A percentile compares a stretch with the other conserved stretches of the same genome.
Conservation (phyloP, 2,797 vertebrate species). For the Hirundo rustica region DNA sequence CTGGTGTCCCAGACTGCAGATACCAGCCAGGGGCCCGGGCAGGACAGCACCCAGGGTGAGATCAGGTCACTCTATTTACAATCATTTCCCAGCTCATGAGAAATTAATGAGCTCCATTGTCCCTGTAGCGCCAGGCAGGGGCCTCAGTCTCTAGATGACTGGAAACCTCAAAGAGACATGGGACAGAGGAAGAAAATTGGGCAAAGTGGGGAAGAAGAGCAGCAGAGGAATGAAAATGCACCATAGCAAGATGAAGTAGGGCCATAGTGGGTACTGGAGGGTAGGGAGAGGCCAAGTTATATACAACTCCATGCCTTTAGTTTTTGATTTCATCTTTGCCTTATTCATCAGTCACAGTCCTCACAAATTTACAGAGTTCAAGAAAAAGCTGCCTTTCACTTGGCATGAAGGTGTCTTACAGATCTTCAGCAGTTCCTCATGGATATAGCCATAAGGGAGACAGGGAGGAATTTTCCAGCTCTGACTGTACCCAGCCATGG, state of each 20-base stretch:
- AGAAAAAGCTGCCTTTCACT: not conserved
- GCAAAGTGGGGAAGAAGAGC: too few relatives aligned
- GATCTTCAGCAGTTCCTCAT: not conserved
- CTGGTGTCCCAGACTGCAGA: not conserved
- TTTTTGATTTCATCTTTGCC: not conserved
- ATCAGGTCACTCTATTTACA: not conserved
- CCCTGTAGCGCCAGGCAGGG: not conserved
- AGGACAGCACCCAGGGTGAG: not conserved
- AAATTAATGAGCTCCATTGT: rapidly evolving
- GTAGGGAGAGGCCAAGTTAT: not conserved
- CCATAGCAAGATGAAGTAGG: rapidly evolving
- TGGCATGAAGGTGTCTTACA: too few relatives aligned
- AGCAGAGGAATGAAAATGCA: not conserved
- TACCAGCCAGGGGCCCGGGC: too few relatives aligned
- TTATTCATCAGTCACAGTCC: not conserved
- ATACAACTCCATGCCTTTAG: not conserved
- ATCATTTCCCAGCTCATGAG: not conserved
- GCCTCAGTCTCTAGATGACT: not conserved
- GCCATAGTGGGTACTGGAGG: rapidly evolving
- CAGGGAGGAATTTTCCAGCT: rapidly evolving
- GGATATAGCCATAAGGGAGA: not conserved
- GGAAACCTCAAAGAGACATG: not conserved
- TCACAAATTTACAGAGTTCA: not conserved
- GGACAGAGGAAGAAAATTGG: not conserved
- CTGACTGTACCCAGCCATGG: not conserved